Evolutionary conservation across 1,140 invertebrate species (phyloP), one percentile per base, ranked within the genome.

Genomic region (Drosophila azteca): DNA sequence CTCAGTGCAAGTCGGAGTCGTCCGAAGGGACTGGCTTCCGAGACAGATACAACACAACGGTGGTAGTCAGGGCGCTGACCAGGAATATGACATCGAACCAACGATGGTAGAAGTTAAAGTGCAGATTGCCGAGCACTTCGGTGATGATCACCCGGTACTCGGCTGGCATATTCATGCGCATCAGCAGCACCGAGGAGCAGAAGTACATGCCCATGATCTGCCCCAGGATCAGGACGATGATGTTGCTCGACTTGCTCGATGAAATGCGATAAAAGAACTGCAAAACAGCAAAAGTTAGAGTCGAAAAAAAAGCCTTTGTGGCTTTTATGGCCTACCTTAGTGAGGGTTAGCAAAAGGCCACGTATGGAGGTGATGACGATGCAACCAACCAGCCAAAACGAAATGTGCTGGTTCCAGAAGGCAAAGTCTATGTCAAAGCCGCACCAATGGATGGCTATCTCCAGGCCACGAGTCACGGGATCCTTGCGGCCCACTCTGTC

Each of bases 191-290:
- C 17, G 97, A 99, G 1, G 98, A 99, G 26, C 99, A 97, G 93
- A 99, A 99, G 92, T 99, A 99, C 99, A 99, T 99, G 13, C 99
- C 99, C 99, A 99, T 99, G 74, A 99, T 97, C 93, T 99, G 98
- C 15, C 98, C 98, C 15, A 99, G 93, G 70, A 98, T 95, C 24
- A 99, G 92, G 4, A 99, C 99, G 78, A 99, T 99, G 43, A 99
- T 96, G 92, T 99, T 99, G 24, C 98, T 99, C 22, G 98, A 99
- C 93, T 99, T 99, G 67, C 97, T 98, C 77, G 98, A 99, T n/a
- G 99, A 99, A 87, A 99, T 99, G 79, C 98, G 98, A 93, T 99
- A 99, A 93, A 99, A 99, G 93, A 99, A 99, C 97, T 99, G 93
- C 46, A 67, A 60, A 15, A 69, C 1, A 53, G 41, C 46, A n/a